Conservation (phyloP, 2,888 invertebrate species). For the Drosophila lacicola region DNA sequence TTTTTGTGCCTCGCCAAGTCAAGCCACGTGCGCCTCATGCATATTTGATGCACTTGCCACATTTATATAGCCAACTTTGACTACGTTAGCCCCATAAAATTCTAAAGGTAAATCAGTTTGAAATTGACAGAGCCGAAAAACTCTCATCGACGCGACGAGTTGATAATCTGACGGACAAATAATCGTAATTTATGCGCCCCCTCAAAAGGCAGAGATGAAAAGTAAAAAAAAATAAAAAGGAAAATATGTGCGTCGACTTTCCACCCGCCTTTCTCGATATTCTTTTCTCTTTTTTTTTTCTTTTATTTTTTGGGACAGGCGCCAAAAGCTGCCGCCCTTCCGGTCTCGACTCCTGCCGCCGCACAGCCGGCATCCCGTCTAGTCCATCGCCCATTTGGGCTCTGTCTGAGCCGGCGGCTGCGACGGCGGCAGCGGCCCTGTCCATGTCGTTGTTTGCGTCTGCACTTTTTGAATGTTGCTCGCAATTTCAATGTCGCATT, state of each 20-base stretch:
- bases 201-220: constrained; percentile 9
- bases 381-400: constrained; percentile 50
- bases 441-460: constrained; percentile 41
- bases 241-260: constrained; percentile 21
- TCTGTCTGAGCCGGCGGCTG: constrained; percentile 8
- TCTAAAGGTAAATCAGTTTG: constrained; percentile 27
- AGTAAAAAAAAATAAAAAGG: constrained; percentile 5
- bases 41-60: constrained; percentile 58
- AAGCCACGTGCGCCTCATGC: constrained; percentile 62
- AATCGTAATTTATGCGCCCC: constrained; percentile 74
- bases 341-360: constrained; percentile 47
- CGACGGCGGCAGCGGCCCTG: constrained; percentile 10
- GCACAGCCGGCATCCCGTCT: constrained; percentile 54
- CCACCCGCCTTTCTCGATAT: constrained; percentile 10
- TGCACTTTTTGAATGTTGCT: constrained; percentile 71
- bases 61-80: constrained; percentile 37
- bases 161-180: constrained; percentile 70
- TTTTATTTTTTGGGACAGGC: constrained; percentile 34
- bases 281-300: neutral
- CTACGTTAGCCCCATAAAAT: neutral
- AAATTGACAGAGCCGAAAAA: constrained; percentile 35
- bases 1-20: constrained; percentile 17
- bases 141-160: constrained; percentile 50
- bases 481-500: constrained; percentile 83
- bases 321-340: constrained; percentile 72